These are phyloP conservation scores for Corythaeola cristata DNA, from an alignment of 2,113 vertebrate species.

Conservation along the genomic window DNA sequence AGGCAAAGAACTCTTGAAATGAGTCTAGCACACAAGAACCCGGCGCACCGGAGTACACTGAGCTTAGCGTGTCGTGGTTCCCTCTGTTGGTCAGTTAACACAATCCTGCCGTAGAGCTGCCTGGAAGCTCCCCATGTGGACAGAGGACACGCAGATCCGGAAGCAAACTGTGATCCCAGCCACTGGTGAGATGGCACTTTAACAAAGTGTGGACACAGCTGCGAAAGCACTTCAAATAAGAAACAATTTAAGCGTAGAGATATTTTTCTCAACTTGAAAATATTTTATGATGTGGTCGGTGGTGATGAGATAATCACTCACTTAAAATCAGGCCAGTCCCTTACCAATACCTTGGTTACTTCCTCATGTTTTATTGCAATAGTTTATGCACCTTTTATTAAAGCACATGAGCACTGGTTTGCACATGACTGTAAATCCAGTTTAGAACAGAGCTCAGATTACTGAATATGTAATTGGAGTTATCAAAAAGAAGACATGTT, in stretches of 20 bases:
- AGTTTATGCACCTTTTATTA: slow-evolving; percentile 5
- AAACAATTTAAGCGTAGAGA: background rate
- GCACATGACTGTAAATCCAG: slow-evolving; percentile 51
- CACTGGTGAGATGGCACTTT: background rate
- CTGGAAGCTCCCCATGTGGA: background rate
- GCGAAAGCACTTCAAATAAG: background rate
- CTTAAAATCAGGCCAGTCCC: background rate
- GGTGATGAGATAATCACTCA: background rate
- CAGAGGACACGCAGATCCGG: background rate
- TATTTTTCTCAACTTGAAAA: background rate
- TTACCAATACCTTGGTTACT: background rate
- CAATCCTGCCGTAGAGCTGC: background rate
- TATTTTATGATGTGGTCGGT: background rate
- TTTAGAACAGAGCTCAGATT: background rate
- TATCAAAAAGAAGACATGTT: background rate
- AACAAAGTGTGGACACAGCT: background rate
- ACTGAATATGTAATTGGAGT: background rate
- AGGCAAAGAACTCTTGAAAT: background rate
- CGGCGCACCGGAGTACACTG: background rate
- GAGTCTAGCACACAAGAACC: background rate
- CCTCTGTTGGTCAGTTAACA: background rate
- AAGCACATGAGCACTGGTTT: slow-evolving; percentile 68
- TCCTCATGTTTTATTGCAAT: background rate
- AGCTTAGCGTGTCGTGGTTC: rapidly evolving
- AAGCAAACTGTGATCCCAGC: background rate